Conservation (phyloP, 2,113 vertebrate species). For the Pelecanoides urinatrix region DNA sequence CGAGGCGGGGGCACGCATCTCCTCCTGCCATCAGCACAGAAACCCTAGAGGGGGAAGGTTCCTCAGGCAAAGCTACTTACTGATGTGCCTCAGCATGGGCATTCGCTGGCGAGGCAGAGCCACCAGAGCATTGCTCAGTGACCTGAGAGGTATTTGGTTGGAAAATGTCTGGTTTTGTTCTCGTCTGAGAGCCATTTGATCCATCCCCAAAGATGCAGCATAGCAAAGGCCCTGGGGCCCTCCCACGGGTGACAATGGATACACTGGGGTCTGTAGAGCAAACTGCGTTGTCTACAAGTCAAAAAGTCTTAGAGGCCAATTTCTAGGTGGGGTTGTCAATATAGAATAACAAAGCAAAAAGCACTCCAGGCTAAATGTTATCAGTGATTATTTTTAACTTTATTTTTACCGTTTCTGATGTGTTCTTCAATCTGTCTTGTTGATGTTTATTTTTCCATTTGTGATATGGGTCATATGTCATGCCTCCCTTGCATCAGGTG, state of each 20-base stretch:
- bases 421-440: conserved; percentile 60
- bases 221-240: not conserved
- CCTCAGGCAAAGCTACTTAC: conserved; percentile 35
- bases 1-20: fast-evolving
- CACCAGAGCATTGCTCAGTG: conserved; percentile 69
- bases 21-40: not conserved
- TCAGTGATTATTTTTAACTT: conserved; percentile 50
- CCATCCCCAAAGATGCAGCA: conserved; percentile 20
- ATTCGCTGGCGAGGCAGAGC: conserved; percentile 42
- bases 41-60: not conserved
- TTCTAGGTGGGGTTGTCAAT: conserved; percentile 56
- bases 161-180: conserved; percentile 64
- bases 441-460: conserved; percentile 47
- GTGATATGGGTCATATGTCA: conserved; percentile 47
- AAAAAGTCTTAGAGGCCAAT: conserved; percentile 36
- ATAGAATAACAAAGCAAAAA: conserved; percentile 47
- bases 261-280: not conserved
- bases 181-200: conserved; percentile 59
- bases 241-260: conserved; percentile 46
- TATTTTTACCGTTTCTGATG: conserved; percentile 59
- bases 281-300: conserved; percentile 9
- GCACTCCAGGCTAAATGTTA: conserved; percentile 45
- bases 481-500: conserved; percentile 51
- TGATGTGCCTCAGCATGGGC: conserved; percentile 17
- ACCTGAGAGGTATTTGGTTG: conserved; percentile 69